Base-by-base conservation (phyloP, 2,888 invertebrate species). In the Stegana nigrithorax region DNA sequence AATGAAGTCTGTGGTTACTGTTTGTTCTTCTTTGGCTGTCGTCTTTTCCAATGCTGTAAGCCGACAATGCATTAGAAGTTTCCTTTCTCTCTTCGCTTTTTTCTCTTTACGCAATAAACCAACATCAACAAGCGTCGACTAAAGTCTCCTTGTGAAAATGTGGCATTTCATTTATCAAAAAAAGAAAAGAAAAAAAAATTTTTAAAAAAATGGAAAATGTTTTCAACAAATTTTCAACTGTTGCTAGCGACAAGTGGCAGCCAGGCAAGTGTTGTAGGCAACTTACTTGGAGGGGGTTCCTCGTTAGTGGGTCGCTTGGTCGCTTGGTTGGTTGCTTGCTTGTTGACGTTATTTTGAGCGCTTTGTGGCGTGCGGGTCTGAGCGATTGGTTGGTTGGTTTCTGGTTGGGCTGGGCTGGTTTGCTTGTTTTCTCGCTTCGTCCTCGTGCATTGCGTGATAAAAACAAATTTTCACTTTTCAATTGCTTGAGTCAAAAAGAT, bases 391-490 rank as follows among this genome's bases (percentile, higher is more conserved):
- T n/a, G n/a, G n/a, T n/a, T n/a, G n/a, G n/a, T n/a, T n/a, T n/a
- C n/a, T n/a, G 6, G 10, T 4, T 36, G 2, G 36, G 50, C 55
- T 5, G 47, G 23, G 5, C 17, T 21, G 19, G 27, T 6, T 57
- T 64, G 51, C n/a, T 47, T 21, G 25, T 17, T n/a, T 27, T 53
- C 36, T 36, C 10, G 53, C 19, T 17, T 50, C 36, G 51, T 29
- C 17, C 26, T 53, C 17, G 12, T 55, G 32, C 32, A 36, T 76
- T 74, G 78, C 74, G 78, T 75, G 73, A 75, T 74, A 74, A 70
- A 73, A 73, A 68, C 72, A 68, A 73, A 74, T 75, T 78, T 78
- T 66, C 68, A 66, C 53, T 55, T 55, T 55, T 55, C 53, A 32
- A 55, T 55, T 55, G 53, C 53, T 36, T 55, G 32, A 36, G 53